These are phyloP conservation scores for Thymelicus acteon DNA, from an alignment of 2,888 invertebrate species.

Conservation along the genomic window DNA sequence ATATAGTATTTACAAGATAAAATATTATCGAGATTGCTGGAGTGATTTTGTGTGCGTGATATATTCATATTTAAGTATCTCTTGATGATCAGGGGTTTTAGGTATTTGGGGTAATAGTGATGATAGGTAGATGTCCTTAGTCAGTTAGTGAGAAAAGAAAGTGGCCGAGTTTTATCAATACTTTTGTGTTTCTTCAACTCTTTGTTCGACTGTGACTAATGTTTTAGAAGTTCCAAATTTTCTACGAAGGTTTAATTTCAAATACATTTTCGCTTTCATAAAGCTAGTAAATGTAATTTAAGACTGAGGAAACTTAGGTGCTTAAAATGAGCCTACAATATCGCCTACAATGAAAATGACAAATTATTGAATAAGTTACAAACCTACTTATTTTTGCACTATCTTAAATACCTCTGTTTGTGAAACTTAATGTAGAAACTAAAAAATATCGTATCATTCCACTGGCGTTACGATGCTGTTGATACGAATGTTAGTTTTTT, in stretches of 20 bases:
- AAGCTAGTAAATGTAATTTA: conserved; percentile 44
- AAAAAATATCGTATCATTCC: conserved; percentile 41
- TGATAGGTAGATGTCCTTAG: neutral
- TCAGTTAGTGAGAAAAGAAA: neutral
- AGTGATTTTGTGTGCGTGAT: neutral
- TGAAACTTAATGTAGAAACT: conserved; percentile 15
- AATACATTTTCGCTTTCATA: conserved; percentile 1
- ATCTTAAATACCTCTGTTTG: conserved; percentile 36
- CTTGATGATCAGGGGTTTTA: neutral
- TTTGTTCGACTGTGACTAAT: neutral
- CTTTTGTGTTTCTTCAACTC: neutral
- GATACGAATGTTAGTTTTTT: conserved; percentile 29
- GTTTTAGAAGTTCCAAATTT: neutral
- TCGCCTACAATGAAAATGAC: conserved; percentile 10
- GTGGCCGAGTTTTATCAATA: neutral
- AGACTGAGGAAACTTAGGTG: conserved; percentile 68
- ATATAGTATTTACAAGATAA: neutral
- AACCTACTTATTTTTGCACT: conserved; percentile 16
- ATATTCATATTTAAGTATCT: neutral
- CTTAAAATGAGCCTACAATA: conserved; percentile 47
- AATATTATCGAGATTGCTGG: neutral
- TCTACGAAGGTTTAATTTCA: neutral
- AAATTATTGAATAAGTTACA: conserved; percentile 24
- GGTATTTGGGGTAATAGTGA: neutral
- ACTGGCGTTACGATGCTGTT: conserved; percentile 16